These are phyloP conservation scores for Gortyna flavago DNA, from an alignment of 2,888 invertebrate genomes.

Conservation along the genomic window DNA sequence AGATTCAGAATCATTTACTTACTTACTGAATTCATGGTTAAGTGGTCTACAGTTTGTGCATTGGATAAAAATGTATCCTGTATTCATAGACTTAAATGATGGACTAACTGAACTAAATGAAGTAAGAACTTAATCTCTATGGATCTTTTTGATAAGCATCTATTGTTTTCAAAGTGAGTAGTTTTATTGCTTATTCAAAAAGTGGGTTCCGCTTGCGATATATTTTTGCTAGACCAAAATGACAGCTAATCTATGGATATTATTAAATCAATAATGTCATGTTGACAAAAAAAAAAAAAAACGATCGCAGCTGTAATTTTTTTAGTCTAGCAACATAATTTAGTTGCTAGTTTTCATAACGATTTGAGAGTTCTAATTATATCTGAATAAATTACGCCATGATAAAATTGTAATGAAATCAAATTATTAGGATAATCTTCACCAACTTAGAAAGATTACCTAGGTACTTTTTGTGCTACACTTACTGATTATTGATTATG, in stretches of 20 bases:
- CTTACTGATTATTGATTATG: not conserved
- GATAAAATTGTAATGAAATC: not conserved
- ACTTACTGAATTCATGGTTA: too few species aligned
- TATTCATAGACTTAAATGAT: too few species aligned
- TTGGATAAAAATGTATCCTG: too few species aligned
- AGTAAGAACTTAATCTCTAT: slow-evolving; percentile 44
- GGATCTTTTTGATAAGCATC: slow-evolving; percentile 46
- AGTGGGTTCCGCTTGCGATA: not conserved
- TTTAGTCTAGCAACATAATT: too few species aligned
- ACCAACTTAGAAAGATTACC: slow-evolving; percentile 12
- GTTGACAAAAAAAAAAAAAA: too few species aligned
- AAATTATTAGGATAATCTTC: slow-evolving; percentile 28
- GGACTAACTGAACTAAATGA: too few species aligned
- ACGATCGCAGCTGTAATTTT: too few species aligned
- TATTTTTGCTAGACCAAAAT: not conserved
- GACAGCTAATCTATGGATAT: too few species aligned
- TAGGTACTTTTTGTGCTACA: slow-evolving; percentile 1
- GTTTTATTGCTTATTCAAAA: not conserved
- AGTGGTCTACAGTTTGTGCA: too few species aligned
- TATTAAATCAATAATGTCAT: too few species aligned
- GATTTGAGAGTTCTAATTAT: not conserved
- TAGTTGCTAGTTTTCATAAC: not conserved
- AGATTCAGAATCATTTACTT: too few species aligned
- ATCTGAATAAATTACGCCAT: not conserved
- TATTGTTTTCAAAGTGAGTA: slow-evolving; percentile 2